phyloP scores from a whole-genome alignment of 1,140 invertebrate species.

The Drepana arcuata region DNA sequence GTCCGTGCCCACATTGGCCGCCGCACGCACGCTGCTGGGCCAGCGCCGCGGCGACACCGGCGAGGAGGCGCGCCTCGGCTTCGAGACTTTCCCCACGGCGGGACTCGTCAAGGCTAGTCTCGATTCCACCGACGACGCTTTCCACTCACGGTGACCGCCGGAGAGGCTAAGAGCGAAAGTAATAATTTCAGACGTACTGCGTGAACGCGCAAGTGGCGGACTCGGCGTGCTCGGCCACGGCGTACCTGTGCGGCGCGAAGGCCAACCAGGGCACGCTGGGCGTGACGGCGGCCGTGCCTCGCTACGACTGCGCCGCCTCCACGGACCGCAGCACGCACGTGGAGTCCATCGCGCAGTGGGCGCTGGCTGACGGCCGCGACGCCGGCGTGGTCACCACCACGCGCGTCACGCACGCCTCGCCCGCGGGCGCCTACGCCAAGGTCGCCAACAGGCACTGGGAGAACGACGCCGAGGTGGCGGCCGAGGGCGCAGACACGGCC shows the following conservation, averaged over 20 bases:
- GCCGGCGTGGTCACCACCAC: constrained; percentile 81
- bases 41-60: no score
- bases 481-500: constrained; percentile 43
- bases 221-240: constrained; percentile 85
- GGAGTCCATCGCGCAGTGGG: constrained; percentile 80
- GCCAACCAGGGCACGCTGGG: constrained; percentile 84
- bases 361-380: constrained; percentile 76
- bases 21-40: no score
- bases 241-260: constrained; percentile 87
- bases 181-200: constrained; percentile 89
- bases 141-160: no score
- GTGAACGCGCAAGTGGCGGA: constrained; percentile 83
- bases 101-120: no score
- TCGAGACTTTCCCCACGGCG: no score
- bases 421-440: constrained; percentile 84
- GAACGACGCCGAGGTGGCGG: constrained; percentile 75
- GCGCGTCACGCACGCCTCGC: constrained; percentile 82
- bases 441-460: constrained; percentile 86
- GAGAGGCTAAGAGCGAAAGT: no score
- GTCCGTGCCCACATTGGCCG: no score
- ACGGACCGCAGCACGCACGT: constrained; percentile 69
- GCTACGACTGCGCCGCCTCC: constrained; percentile 73
- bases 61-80: no score
- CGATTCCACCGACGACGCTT: no score
- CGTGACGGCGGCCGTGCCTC: constrained; percentile 75